Evolutionary conservation across 2,797 vertebrate genomes (phyloP).

Genomic region (Spinibarbus caldwelli): DNA sequence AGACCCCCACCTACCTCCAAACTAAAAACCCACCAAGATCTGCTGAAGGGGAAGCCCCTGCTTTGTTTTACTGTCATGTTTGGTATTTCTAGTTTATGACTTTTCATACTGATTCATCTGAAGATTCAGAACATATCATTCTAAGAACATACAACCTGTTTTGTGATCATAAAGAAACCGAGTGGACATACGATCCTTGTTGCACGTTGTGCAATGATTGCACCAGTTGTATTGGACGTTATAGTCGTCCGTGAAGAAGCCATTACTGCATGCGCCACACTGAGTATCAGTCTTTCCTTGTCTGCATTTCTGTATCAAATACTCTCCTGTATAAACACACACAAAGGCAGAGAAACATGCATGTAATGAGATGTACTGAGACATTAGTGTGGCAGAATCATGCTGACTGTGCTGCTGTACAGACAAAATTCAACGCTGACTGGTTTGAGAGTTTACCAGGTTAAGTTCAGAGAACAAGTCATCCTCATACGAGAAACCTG

Average conservation of each 20-base stretch:
- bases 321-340: conserved; percentile 61
- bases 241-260: conserved; percentile 43
- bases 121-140: conserved; percentile 32
- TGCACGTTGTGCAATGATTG: conserved; percentile 62
- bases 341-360: conserved; percentile 1
- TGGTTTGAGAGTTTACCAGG: conserved; percentile 26
- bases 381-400: background rate
- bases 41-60: conserved; percentile 33
- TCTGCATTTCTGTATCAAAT: background rate
- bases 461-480: conserved; percentile 40
- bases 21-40: conserved; percentile 50
- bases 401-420: conserved; percentile 14
- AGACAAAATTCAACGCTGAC: conserved; percentile 1
- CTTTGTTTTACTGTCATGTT: conserved; percentile 42
- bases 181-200: conserved; percentile 52
- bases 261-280: background rate
- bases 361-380: background rate
- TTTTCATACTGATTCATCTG: conserved; percentile 52
- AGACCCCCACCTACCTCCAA: conserved; percentile 36
- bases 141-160: background rate
- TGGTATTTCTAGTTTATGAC: conserved; percentile 41
- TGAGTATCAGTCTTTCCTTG: rapidly evolving
- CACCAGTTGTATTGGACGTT: conserved; percentile 55
- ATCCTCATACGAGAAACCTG: conserved; percentile 13
- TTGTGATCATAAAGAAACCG: background rate